A percentile compares a stretch with the other conserved stretches of the same genome.
phyloP scores from a whole-genome alignment of 2,888 invertebrate genomes.

The Clivina fossor region DNA sequence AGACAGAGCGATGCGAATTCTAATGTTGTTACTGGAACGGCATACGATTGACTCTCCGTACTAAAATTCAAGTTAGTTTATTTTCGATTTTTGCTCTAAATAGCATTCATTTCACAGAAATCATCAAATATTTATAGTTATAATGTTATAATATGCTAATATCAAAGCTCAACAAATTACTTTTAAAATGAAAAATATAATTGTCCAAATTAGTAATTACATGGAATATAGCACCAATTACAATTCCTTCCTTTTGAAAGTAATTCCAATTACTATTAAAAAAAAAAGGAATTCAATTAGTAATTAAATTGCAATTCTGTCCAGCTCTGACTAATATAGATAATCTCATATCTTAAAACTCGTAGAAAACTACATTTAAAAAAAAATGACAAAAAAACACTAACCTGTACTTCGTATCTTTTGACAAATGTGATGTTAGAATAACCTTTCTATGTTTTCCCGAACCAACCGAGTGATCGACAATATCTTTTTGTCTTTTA shows the following conservation, averaged over 20 bases:
- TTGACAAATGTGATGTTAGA: conserved; percentile 58
- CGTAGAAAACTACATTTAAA: background rate
- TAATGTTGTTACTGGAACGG: conserved; percentile 83
- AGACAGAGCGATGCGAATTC: conserved; percentile 90
- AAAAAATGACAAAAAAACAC: conserved; percentile 17
- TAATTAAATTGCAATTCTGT: too few species aligned
- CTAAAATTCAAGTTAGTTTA: conserved; percentile 46
- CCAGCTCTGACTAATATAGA: too few species aligned
- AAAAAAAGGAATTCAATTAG: too few species aligned
- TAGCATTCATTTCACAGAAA: background rate
- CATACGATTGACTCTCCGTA: conserved; percentile 71
- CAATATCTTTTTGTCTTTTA: conserved; percentile 61
- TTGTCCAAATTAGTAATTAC: too few species aligned
- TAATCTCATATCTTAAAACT: too few species aligned
- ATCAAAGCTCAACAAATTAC: too few species aligned
- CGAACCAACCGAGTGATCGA: conserved; percentile 61
- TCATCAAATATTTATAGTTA: too few species aligned
- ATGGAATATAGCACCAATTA: too few species aligned
- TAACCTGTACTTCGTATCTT: conserved; percentile 59
- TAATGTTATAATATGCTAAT: too few species aligned
- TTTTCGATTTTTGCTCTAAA: background rate
- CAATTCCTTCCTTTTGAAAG: too few species aligned
- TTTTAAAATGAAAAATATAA: too few species aligned
- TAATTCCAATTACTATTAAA: too few species aligned
- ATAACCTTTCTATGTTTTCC: conserved; percentile 65